Percentiles rank a stretch among this genome's conserved stretches.
These are phyloP conservation scores for Sternarchorhynchus goeldii DNA, from an alignment of 2,797 vertebrate species.

Conservation along the genomic window DNA sequence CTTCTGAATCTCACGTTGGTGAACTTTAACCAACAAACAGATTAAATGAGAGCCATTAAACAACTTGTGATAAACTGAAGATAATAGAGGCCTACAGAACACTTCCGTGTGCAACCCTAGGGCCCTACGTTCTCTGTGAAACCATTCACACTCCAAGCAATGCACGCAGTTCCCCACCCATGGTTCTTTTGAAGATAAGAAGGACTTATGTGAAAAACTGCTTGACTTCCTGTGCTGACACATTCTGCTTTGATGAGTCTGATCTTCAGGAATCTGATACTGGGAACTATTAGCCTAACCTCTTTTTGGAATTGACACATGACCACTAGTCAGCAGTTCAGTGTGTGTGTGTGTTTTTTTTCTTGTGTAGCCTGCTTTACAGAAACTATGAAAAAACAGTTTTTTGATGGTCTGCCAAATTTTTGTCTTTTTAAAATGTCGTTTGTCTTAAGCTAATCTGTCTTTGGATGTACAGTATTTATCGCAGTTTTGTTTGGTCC, in stretches of 20 bases:
- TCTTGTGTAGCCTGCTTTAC: too few species aligned
- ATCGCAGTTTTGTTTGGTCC: background rate
- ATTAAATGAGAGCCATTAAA: constrained; percentile 1
- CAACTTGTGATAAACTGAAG: background rate
- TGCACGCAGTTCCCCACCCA: background rate
- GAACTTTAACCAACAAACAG: constrained; percentile 1
- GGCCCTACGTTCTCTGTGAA: background rate
- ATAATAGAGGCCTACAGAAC: background rate
- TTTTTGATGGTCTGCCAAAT: background rate
- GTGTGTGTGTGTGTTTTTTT: background rate
- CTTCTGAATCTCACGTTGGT: constrained; percentile 10
- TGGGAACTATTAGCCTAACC: background rate
- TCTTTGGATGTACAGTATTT: background rate
- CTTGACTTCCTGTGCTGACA: background rate
- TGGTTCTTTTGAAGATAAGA: background rate
- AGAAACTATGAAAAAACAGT: background rate
- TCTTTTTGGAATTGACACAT: background rate
- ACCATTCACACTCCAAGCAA: background rate
- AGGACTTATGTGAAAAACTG: constrained; percentile 4
- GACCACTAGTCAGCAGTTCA: background rate
- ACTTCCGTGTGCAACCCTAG: background rate
- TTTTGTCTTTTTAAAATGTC: background rate
- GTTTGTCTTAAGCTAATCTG: background rate
- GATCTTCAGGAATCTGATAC: background rate
- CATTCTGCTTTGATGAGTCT: background rate